A percentile compares a stretch with the other conserved stretches of the same genome.
Evolutionary conservation across 2,797 vertebrate genomes (phyloP).

Genomic region (Crenuchus spilurus): DNA sequence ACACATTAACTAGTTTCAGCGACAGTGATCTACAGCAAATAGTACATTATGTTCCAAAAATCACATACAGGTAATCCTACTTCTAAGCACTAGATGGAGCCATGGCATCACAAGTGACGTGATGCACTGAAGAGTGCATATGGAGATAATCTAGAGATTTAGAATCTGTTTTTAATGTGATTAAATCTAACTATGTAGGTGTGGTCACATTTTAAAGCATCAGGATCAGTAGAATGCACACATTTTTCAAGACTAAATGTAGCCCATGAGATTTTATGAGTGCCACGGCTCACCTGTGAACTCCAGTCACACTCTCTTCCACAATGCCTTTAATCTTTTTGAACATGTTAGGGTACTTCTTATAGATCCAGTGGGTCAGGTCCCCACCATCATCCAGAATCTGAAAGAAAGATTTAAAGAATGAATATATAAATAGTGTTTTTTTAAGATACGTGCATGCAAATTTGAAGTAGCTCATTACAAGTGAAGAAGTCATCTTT

Average conservation of each 20-base stretch:
- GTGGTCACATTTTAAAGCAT: too few species aligned
- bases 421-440: not conserved
- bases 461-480: too few species aligned
- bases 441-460: too few species aligned
- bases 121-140: not conserved
- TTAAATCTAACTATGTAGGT: too few species aligned
- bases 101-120: conserved; percentile 6
- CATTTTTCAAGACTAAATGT: too few species aligned
- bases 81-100: conserved; percentile 73
- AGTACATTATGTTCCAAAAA: not conserved
- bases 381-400: conserved; percentile 97
- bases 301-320: conserved; percentile 96
- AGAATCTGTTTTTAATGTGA: too few species aligned
- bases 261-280: not conserved
- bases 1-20: not conserved
- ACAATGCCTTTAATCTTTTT: conserved; percentile 99
- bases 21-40: not conserved
- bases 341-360: conserved; percentile 99
- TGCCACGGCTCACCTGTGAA: conserved; percentile 84
- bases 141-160: too few species aligned
- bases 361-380: conserved; percentile 98
- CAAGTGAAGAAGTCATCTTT: too few species aligned
- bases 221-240: not conserved
- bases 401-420: conserved; percentile 67
- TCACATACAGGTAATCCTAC: not conserved